Evolutionary conservation across 35 echinoderm and acorn worm species (phyloP), one percentile per base, ranked within the genome.

Genomic region (Ophiothrix spiculata): DNA sequence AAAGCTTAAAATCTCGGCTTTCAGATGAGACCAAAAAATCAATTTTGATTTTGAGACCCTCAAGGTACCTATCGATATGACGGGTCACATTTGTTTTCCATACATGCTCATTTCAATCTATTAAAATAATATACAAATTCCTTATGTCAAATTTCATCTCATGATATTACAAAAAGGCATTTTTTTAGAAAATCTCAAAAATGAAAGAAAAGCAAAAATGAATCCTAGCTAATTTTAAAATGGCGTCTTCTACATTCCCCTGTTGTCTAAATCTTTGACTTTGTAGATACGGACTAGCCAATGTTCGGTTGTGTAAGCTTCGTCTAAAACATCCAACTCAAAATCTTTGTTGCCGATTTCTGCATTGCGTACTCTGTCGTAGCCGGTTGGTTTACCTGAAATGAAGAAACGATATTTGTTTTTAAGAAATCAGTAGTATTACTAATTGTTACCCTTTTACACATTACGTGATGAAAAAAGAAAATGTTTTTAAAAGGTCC

Each of bases 301-400:
- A 74, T 97, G 95, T 64, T 97, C 95, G 39, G 95, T 97, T 17
- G 95, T 97, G 85, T 93, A 97, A 0, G 95, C 95, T 86, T 97
- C 95, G 75, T 97, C 95, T 21, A 97, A 54, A 23, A 93, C 88
- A 40, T 97, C 95, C 56, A 97, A 79, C 56, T 97, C 95, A 93
- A 97, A 97, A 82, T 97, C 95, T 93, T 97, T 97, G 79, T 97
- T 97, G 35, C 95, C 95, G 49, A 97, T 97, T 81, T 97, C 95
- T 42, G 91, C 88, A 81, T 97, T 93, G 25, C 95, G 81, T 13
- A 97, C 95, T 75, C 95, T 80, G 78, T 97, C 95, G 64, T 97
- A 97, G n/a, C 95, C 95, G 36, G 95, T 93, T 56, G 95, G 91
- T 79, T 97, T 97, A 64, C 91, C 95, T 97, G 88, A 35, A 90